Evolutionary conservation across 2,113 vertebrate species (phyloP).

Genomic region (Alligator sinensis): DNA sequence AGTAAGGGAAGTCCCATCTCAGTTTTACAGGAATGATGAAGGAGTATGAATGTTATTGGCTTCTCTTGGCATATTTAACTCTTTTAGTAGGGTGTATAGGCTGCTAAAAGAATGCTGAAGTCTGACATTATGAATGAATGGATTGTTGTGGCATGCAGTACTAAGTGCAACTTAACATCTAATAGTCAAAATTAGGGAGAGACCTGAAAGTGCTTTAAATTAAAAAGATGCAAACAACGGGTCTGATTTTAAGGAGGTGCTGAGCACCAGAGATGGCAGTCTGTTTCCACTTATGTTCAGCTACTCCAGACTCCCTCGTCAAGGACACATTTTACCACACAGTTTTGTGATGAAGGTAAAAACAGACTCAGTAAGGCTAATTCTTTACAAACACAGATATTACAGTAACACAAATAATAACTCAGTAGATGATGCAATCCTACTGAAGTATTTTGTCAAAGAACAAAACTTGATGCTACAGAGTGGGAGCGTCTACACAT

Average conservation of each 20-base stretch:
- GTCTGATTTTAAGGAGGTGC: background rate
- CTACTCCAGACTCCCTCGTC: background rate
- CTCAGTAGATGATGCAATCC: background rate
- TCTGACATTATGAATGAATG: background rate
- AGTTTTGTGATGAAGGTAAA: background rate
- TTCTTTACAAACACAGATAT: background rate
- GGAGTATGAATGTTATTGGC: background rate
- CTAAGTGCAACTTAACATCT: background rate
- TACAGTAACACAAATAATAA: background rate
- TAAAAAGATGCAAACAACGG: constrained; percentile 20
- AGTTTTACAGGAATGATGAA: background rate
- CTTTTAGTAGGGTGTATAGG: background rate
- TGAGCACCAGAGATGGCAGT: constrained; percentile 19
- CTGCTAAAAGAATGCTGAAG: background rate
- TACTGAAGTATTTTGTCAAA: background rate
- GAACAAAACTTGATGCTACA: too few relatives aligned
- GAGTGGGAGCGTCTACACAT: too few relatives aligned
- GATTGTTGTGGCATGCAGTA: too few relatives aligned
- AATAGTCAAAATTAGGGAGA: constrained; percentile 14
- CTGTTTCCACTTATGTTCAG: background rate
- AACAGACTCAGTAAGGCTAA: background rate
- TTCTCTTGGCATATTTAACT: background rate
- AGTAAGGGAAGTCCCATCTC: background rate
- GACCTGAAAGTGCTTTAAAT: constrained; percentile 17
- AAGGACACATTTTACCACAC: background rate